These are phyloP conservation scores for Microplitis manilae DNA, from an alignment of 2,888 invertebrate species.

Conservation along the genomic window DNA sequence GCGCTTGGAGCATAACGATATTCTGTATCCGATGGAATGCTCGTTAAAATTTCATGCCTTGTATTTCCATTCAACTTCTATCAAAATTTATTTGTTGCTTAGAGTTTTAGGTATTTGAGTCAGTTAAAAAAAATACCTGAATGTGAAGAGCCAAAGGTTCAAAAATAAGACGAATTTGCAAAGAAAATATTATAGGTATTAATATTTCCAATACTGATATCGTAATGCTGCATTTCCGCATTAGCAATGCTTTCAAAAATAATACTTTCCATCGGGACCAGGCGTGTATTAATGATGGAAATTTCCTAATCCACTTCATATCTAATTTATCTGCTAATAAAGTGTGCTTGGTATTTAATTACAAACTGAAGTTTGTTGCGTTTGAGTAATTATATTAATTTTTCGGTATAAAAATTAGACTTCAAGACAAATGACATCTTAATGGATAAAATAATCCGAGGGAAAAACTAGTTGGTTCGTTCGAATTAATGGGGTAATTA, in stretches of 20 bases:
- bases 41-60: constrained; percentile 30
- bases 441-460: background rate
- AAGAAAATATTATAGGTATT: constrained; percentile 46
- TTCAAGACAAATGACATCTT: background rate
- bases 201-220: constrained; percentile 45
- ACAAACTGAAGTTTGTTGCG: background rate
- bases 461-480: too few relatives aligned
- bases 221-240: constrained; percentile 44
- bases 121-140: constrained; percentile 29
- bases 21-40: constrained; percentile 39
- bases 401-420: background rate
- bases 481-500: too few relatives aligned
- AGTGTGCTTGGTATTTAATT: background rate
- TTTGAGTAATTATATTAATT: background rate
- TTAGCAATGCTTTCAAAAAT: constrained; percentile 50
- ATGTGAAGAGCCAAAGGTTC: constrained; percentile 46
- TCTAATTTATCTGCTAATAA: background rate
- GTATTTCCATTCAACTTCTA: constrained; percentile 12
- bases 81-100: background rate
- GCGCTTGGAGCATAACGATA: constrained; percentile 47
- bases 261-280: constrained; percentile 41
- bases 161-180: constrained; percentile 54
- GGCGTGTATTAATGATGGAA: constrained; percentile 10
- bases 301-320: constrained; percentile 22
- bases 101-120: background rate